Conservation (phyloP, 2,113 vertebrate genomes). For the Sorex fumeus region DNA sequence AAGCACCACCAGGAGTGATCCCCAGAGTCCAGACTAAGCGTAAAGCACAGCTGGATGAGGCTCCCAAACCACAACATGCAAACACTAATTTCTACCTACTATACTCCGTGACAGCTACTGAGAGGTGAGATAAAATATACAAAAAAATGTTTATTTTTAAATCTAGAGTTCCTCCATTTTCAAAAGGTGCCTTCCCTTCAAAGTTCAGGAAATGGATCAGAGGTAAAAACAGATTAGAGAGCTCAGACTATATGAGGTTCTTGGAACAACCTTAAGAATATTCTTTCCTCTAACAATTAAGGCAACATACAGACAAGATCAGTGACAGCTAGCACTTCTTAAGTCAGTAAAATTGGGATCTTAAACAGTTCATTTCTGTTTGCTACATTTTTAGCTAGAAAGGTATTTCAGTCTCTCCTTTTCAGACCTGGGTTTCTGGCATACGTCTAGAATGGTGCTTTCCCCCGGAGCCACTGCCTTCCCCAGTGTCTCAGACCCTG, state of each 20-base stretch:
- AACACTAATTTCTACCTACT: background rate
- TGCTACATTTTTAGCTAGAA: conserved; percentile 19
- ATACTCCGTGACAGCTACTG: too few relatives aligned
- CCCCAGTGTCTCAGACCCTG: background rate
- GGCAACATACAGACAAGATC: background rate
- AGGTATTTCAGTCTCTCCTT: conserved; percentile 10
- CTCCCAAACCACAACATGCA: background rate
- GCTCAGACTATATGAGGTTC: background rate
- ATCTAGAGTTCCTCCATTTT: background rate
- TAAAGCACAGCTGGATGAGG: too few relatives aligned
- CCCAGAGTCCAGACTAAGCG: too few relatives aligned
- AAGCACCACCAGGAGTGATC: too few relatives aligned
- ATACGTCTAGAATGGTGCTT: background rate
- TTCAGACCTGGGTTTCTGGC: background rate
- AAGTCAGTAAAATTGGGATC: background rate
- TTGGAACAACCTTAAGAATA: background rate
- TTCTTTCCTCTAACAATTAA: conserved; percentile 44
- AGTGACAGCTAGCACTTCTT: background rate
- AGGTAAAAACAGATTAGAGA: conserved; percentile 14
- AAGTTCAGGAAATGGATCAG: background rate
- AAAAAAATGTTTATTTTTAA: background rate
- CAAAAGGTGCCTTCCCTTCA: background rate
- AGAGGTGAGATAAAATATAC: background rate
- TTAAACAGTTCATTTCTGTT: background rate
- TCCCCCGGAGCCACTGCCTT: background rate